These are phyloP conservation scores for Branchipolynoe longqiensis DNA, from an alignment of 2,888 invertebrate genomes.

Conservation along the genomic window DNA sequence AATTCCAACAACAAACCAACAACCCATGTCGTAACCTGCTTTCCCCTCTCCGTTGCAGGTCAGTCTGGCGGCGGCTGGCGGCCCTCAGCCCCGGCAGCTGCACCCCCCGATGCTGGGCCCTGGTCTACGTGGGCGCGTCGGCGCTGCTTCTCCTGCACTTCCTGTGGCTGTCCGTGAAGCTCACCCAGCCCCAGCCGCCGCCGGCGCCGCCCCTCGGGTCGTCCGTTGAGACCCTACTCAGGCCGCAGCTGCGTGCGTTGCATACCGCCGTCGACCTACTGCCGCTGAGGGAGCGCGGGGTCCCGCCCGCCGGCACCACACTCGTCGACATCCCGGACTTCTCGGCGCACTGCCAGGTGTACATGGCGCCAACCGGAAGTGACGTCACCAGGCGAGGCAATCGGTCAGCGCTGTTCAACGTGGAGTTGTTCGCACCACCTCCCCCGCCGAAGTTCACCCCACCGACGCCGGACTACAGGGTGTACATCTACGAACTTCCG, in stretches of 20 bases:
- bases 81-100: too few species aligned
- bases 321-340: background rate
- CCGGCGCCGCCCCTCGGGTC: background rate
- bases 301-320: background rate
- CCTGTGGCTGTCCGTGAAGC: background rate
- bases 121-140: background rate
- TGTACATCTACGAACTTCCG: conserved; percentile 61
- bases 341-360: conserved; percentile 24
- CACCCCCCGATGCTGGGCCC: background rate
- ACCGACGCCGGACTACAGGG: background rate
- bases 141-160: background rate
- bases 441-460: background rate
- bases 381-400: background rate
- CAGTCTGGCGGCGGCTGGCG: too few species aligned
- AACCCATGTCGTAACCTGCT: too few species aligned
- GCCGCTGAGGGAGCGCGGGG: background rate
- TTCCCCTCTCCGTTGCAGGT: too few species aligned
- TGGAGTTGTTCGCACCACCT: background rate
- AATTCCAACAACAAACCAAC: too few species aligned
- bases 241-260: background rate
- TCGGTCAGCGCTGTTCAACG: background rate
- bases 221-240: background rate
- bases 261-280: background rate
- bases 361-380: too few species aligned
- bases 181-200: background rate